Evolutionary conservation across 2,888 invertebrate genomes (phyloP).

Genomic region (Trichogramma evanescens): DNA sequence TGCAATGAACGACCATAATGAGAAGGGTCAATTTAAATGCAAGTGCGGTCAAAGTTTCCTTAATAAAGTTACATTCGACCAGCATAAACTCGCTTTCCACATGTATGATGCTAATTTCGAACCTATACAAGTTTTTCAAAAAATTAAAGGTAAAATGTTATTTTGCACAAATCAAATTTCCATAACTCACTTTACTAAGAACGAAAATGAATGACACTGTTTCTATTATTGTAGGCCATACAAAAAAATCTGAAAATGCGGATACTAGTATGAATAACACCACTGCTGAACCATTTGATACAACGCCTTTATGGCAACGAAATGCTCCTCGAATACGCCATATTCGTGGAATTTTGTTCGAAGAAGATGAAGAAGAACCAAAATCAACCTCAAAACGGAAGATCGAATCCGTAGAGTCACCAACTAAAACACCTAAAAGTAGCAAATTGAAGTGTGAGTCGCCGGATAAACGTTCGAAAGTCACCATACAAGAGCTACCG

Average conservation of each 20-base stretch:
- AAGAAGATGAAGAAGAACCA: slow-evolving; percentile 46
- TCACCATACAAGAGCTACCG: background rate
- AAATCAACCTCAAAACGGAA: slow-evolving; percentile 14
- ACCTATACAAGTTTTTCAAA: slow-evolving; percentile 48
- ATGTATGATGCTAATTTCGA: slow-evolving; percentile 41
- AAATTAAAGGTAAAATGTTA: slow-evolving; percentile 38
- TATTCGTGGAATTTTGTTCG: slow-evolving; percentile 57
- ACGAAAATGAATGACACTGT: background rate
- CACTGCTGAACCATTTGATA: slow-evolving; percentile 47
- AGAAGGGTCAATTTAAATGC: slow-evolving; percentile 66
- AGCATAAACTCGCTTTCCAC: slow-evolving; percentile 59
- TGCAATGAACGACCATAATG: slow-evolving; percentile 54
- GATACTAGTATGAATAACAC: background rate
- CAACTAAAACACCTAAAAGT: slow-evolving; percentile 29
- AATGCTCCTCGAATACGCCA: slow-evolving; percentile 54
- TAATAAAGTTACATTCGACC: slow-evolving; percentile 53
- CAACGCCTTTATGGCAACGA: slow-evolving; percentile 58
- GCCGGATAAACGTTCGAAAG: slow-evolving; percentile 26
- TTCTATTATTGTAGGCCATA: background rate
- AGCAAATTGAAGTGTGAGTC: slow-evolving; percentile 6
- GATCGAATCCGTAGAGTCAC: slow-evolving; percentile 1
- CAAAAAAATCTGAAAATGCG: slow-evolving; percentile 9
- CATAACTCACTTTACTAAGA: background rate
- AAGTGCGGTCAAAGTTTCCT: slow-evolving; percentile 57
- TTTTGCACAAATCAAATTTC: background rate